A percentile compares a stretch with the other conserved stretches of the same genome.
Evolutionary conservation across 2,888 invertebrate genomes (phyloP).

Genomic region (Plusia festucae): DNA sequence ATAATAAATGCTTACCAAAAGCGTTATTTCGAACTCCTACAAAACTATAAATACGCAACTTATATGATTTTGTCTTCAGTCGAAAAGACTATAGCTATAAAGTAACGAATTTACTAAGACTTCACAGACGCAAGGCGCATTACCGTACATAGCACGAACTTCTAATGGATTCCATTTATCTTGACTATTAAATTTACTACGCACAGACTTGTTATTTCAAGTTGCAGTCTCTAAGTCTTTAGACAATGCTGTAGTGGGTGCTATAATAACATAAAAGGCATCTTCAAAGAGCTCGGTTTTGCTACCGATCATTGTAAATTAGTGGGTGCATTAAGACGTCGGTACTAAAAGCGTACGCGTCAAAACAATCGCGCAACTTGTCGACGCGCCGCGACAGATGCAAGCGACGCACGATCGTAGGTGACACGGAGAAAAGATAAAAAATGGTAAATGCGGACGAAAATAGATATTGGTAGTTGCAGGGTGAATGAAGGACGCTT

Average conservation of each 20-base stretch:
- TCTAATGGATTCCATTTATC: conserved; percentile 44
- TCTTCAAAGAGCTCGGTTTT: conserved; percentile 59
- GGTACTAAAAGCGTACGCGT: conserved; percentile 62
- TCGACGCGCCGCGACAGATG: conserved; percentile 65
- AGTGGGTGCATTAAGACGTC: conserved; percentile 64
- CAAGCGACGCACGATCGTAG: conserved; percentile 37
- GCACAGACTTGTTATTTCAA: conserved; percentile 53
- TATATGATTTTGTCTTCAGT: no score
- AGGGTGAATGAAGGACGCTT: background rate
- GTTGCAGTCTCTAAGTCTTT: conserved; percentile 47
- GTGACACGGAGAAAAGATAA: conserved; percentile 55
- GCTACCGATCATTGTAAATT: conserved; percentile 67
- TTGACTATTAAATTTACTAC: conserved; percentile 43
- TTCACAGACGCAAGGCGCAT: conserved; percentile 14
- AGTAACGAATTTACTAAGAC: conserved; percentile 15
- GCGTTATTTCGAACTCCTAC: background rate
- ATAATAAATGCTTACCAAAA: background rate
- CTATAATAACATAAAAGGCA: conserved; percentile 40
- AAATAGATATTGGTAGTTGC: conserved; percentile 28
- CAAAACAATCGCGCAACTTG: conserved; percentile 65
- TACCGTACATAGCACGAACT: conserved; percentile 25
- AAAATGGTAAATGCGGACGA: conserved; percentile 43
- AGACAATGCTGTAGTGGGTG: conserved; percentile 41
- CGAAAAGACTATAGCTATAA: conserved; percentile 1
- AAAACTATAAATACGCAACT: background rate